Evolutionary conservation across 2,797 vertebrate genomes (phyloP).

Genomic region (Coendou prehensilis): DNA sequence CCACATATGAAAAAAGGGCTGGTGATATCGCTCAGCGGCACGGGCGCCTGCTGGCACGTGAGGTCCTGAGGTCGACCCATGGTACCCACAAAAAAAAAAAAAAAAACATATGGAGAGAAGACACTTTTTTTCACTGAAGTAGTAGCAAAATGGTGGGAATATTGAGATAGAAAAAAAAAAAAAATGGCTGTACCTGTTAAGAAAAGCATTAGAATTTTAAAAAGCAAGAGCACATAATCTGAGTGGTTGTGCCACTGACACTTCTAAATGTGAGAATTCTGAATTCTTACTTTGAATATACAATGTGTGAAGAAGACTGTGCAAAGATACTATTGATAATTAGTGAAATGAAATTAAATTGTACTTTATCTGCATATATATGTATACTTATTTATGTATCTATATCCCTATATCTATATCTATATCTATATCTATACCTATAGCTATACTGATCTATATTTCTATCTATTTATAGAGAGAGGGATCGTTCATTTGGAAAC

Average conservation of each 20-base stretch:
- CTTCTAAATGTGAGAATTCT: not conserved
- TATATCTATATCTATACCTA: fast-evolving
- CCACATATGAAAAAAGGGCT: too few relatives aligned
- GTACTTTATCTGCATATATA: not conserved
- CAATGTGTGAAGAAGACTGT: not conserved
- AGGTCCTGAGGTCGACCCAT: too few relatives aligned
- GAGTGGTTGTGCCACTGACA: not conserved
- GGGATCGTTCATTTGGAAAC: not conserved
- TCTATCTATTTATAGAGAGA: not conserved
- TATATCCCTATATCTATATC: not conserved
- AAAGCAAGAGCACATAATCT: not conserved
- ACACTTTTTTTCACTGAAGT: not conserved
- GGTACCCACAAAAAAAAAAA: too few relatives aligned
- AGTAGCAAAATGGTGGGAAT: not conserved
- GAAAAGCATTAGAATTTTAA: conserved; percentile 7
- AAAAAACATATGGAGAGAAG: not conserved
- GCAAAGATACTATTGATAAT: not conserved
- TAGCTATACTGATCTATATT: not conserved
- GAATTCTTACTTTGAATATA: not conserved
- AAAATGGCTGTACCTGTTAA: not conserved
- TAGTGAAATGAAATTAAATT: not conserved
- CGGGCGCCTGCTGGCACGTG: too few relatives aligned
- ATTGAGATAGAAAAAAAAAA: not conserved
- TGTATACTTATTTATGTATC: not conserved
- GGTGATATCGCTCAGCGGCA: too few relatives aligned